Base-by-base conservation (phyloP, 1,140 invertebrate species). In the Gonioctena quinquepunctata region DNA sequence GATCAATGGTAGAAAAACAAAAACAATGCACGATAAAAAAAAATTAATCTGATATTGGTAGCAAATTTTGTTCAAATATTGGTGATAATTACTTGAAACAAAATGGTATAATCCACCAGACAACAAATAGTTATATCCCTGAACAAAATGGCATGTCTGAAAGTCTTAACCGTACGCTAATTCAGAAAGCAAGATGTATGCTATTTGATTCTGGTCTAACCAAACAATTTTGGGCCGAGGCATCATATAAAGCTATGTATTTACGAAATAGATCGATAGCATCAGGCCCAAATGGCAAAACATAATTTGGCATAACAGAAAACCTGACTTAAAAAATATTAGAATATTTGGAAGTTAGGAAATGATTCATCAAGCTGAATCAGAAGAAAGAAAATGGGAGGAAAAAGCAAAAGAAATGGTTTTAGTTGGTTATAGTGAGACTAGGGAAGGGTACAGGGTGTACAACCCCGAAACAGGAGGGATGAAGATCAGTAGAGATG, bases 261-360 rank as follows among this genome's bases (percentile, higher is more conserved):
- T 25, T 66, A 11, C 50, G 11, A 11, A 27, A 66, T 49, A 68
- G 25, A 33, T 33, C 28, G 8, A 13, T 33, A 11, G n/a, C 28
- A 11, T 7, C 28, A 11, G 28, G 28, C 8, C 28, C n/a, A 33
- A 33, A 33, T 33, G 28, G n/a, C n/a, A 22, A 57, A 28, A 57
- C 50, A 54, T 7, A 11, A 54, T 21, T 54, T 78, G 82, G 72
- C 72, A 75, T 76, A 21, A 79, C 68, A 73, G 69, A 69, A 85
- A 83, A 81, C 83, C 84, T 72, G 79, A 85, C 76, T 76, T 87
- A 7, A 57, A n/a, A 6, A 68, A 84, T 68, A 8, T 85, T 0
- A 72, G 71, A 22, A 72, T 79, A 61, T 85, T 86, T 79, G 84
- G 84, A 7, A 84, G 78, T 64, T 65, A 69, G 52, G 81, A 73